A percentile compares a stretch with the other conserved stretches of the same genome.
These are phyloP conservation scores for Synodontis membranacea DNA, from an alignment of 2,113 vertebrate species.

Conservation along the genomic window DNA sequence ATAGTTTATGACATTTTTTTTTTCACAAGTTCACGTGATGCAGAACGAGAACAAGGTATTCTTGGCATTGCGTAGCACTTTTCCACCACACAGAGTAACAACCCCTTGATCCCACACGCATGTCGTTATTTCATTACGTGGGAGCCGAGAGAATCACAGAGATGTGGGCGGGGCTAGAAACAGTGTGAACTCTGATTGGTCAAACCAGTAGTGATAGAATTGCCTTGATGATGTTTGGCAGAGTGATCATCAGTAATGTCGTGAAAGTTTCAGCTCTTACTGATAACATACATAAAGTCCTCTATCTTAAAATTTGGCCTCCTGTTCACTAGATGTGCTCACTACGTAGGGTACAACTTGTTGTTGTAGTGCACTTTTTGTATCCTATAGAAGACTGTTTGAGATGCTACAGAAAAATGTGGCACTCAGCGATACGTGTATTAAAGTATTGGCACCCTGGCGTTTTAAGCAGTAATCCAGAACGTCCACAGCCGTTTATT, in stretches of 20 bases:
- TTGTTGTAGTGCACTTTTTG: background rate
- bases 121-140: background rate
- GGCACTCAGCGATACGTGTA: background rate
- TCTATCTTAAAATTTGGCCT: background rate
- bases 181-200: background rate
- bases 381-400: background rate
- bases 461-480: background rate
- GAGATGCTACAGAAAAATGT: background rate
- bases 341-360: background rate
- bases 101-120: background rate
- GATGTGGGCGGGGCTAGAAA: background rate
- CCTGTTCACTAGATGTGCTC: background rate
- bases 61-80: background rate
- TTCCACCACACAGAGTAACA: background rate
- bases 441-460: background rate
- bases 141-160: background rate
- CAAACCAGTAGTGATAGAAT: background rate
- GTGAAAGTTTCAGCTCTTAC: background rate
- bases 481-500: background rate
- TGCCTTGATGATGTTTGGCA: background rate
- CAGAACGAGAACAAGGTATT: background rate
- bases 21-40: background rate
- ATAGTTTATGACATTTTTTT: background rate
- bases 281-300: background rate
- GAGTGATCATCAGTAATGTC: background rate